Percentiles rank a stretch among this genome's conserved stretches.
Conservation (phyloP, 2,113 vertebrate genomes). For the Rhinogobius similis region DNA sequence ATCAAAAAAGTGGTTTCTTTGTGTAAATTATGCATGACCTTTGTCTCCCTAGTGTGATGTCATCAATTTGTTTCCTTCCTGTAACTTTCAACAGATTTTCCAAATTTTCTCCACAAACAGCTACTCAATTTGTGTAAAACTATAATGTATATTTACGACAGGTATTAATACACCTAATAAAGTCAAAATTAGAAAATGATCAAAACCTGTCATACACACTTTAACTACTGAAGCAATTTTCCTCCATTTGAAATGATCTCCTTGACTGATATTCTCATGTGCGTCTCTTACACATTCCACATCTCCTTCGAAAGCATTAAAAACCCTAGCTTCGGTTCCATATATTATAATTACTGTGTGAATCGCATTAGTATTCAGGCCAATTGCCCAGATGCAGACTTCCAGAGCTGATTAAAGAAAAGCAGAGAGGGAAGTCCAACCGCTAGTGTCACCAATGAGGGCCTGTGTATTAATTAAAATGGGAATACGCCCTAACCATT, state of each 20-base stretch:
- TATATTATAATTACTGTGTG: conserved; percentile 14
- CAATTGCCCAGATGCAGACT: conserved; percentile 26
- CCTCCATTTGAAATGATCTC: background rate
- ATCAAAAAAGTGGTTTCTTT: no score
- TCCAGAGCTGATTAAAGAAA: conserved; percentile 42
- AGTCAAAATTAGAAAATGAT: no score
- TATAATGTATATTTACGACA: no score
- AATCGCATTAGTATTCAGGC: conserved; percentile 23
- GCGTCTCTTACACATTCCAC: background rate
- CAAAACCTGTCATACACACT: no score
- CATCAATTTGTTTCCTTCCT: no score
- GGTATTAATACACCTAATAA: no score
- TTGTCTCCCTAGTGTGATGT: no score
- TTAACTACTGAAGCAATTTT: background rate
- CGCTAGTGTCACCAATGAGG: conserved; percentile 18
- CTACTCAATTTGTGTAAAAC: no score
- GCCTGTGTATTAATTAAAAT: conserved; percentile 24
- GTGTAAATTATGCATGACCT: no score
- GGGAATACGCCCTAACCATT: conserved; percentile 7
- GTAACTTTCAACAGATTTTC: no score
- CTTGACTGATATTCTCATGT: background rate
- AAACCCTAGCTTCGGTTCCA: background rate
- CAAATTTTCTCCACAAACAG: no score
- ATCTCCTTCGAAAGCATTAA: conserved; percentile 4
- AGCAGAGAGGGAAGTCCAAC: conserved; percentile 29